A percentile compares a stretch with the other conserved stretches of the same genome.
Conservation (phyloP, 2,888 invertebrate species). For the Drosophila yooni region DNA sequence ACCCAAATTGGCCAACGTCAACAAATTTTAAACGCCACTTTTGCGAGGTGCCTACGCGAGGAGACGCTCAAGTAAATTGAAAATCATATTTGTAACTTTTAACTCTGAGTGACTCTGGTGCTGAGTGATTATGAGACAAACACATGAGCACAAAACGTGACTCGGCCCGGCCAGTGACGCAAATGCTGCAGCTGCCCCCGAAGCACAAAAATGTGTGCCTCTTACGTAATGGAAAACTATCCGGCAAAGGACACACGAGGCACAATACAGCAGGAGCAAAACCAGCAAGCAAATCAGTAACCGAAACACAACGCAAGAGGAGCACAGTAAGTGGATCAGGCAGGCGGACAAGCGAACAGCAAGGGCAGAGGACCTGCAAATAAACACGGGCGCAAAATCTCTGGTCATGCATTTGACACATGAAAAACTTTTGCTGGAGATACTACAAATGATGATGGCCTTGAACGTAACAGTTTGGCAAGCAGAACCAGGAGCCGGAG, state of each 20-base stretch:
- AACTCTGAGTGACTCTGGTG: neutral
- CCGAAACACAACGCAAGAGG: conserved; percentile 15
- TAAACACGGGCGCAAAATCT: conserved; percentile 51
- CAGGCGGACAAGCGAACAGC: neutral
- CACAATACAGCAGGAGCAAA: conserved; percentile 7
- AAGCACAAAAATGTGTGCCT: conserved; percentile 14
- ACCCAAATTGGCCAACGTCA: neutral
- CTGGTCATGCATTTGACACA: conserved; percentile 75
- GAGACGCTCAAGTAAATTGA: conserved; percentile 24
- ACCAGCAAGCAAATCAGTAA: conserved; percentile 44
- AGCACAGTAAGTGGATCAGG: neutral
- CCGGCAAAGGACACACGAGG: conserved; percentile 17
- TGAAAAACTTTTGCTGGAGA: conserved; percentile 56
- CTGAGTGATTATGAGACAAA: conserved; percentile 69
- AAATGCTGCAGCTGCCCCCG: conserved; percentile 43
- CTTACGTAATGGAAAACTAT: conserved; percentile 70
- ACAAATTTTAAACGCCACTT: conserved; percentile 9
- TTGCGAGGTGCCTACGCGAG: conserved; percentile 10
- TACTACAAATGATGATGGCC: conserved; percentile 67
- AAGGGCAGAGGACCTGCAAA: neutral
- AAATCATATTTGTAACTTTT: conserved; percentile 14
- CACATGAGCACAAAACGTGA: conserved; percentile 12
- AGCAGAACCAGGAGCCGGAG: neutral
- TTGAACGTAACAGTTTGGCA: conserved; percentile 55
- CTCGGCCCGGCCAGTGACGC: conserved; percentile 51